Base-by-base conservation (phyloP, 2,113 vertebrate species). In the Andinoacara biseriatus region DNA sequence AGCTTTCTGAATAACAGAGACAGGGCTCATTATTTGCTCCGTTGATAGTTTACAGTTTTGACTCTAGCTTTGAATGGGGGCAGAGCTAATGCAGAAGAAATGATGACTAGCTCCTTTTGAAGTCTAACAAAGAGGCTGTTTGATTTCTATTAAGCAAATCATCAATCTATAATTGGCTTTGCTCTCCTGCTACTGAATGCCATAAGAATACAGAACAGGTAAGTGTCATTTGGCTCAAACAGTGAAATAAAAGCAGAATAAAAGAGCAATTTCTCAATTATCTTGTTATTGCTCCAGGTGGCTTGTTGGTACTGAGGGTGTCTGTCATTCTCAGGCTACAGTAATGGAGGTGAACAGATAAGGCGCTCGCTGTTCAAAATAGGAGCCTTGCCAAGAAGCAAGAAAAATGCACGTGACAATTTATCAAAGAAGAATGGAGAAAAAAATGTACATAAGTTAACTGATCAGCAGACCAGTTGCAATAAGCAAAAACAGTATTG, bases 291-390 rank as follows among this genome's bases (percentile, higher is more conserved):
- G 26, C 76, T 78, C 26, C 1, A 11, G 4, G 52, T 29, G 56
- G 75, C 81, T 11, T 40, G 15, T 52, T 54, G 81, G 65, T 78
- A 72, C 24, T 7, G 2, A 52, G 60, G 67, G 81, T 56, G 88
- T 62, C 81, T 74, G 3, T 78, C 88, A 62, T 76, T 80, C 54
- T 10, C 56, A 63, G 83, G 81, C 80, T 80, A 78, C 80, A 62
- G 78, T 82, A 58, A 76, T 79, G 80, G 65, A 78, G 80, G 82
- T 10, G 86, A 89, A 82, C 91, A 93, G 91, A 93, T 91, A 89
- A 90, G 83, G 78, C 2, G 77, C 83, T 84, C 85, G 22, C 90
- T 86, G 84, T 84, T 86, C 33, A 76, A 84, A 86, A 82, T 14
- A 38, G 61, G 67, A 80, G 80, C 5, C 22, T 8, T 80, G 90